Evolutionary conservation across 2,113 vertebrate genomes (phyloP).

Genomic region (Nesogale talazaci): DNA sequence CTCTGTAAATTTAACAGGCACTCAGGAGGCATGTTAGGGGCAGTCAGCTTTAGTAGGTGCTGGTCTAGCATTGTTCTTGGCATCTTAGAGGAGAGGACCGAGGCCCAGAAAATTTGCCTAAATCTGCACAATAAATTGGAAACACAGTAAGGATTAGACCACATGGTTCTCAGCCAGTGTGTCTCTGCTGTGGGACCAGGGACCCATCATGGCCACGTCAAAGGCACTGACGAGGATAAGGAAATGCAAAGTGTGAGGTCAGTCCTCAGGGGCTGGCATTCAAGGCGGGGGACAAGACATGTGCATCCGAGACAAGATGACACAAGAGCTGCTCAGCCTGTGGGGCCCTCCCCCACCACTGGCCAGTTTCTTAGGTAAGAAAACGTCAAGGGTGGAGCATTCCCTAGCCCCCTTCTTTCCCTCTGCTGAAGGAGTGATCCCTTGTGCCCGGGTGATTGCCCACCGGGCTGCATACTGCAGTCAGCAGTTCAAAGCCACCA

Average conservation of each 20-base stretch:
- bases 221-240: neutral
- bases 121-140: neutral
- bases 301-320: neutral
- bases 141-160: neutral
- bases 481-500: too few relatives aligned
- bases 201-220: neutral
- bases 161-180: neutral
- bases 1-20: neutral
- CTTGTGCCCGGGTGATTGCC: too few relatives aligned
- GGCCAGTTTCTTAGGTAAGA: neutral
- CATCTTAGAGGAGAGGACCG: neutral
- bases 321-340: neutral
- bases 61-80: neutral
- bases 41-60: neutral
- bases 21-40: neutral
- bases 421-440: too few relatives aligned
- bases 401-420: too few relatives aligned
- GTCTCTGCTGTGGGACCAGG: too few relatives aligned
- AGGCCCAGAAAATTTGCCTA: neutral
- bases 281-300: neutral
- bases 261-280: neutral
- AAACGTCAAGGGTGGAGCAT: neutral
- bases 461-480: too few relatives aligned
- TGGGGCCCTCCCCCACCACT: neutral
- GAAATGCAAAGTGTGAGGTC: neutral